Evolutionary conservation across 2,797 vertebrate genomes (phyloP).

Genomic region (Clarias platycephalus): DNA sequence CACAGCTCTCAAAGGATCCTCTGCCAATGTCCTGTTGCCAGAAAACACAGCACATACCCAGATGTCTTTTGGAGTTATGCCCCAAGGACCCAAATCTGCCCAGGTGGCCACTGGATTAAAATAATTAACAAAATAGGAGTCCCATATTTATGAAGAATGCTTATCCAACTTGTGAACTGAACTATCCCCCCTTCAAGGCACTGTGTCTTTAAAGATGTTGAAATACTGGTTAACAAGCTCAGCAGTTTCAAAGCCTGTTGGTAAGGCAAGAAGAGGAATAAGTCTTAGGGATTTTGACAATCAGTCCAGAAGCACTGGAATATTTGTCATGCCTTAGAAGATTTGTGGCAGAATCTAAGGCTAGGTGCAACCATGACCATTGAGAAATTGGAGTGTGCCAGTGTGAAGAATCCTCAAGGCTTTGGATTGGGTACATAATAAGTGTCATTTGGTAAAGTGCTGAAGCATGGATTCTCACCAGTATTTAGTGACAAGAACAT

Average conservation of each 20-base stretch:
- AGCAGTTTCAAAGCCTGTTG: background rate
- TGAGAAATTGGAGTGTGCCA: background rate
- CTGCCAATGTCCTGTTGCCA: no score
- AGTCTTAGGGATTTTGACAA: background rate
- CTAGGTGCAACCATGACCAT: background rate
- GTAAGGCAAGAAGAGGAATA: background rate
- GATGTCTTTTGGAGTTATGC: no score
- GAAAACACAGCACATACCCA: no score
- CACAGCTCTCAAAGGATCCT: no score
- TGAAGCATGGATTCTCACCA: background rate
- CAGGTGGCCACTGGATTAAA: background rate
- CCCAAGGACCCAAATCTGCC: no score
- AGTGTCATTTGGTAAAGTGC: background rate
- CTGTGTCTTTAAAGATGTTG: background rate
- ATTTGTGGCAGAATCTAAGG: background rate
- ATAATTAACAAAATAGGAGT: background rate
- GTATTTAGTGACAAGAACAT: background rate
- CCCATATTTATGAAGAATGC: background rate
- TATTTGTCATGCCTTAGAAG: background rate
- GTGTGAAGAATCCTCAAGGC: background rate
- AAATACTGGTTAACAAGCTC: constrained; percentile 4
- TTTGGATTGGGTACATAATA: background rate
- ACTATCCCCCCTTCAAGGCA: background rate
- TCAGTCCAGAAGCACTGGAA: constrained; percentile 4
- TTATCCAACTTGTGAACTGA: background rate